Conservation (phyloP, 2,888 invertebrate species). For the Pheosia tremula region DNA sequence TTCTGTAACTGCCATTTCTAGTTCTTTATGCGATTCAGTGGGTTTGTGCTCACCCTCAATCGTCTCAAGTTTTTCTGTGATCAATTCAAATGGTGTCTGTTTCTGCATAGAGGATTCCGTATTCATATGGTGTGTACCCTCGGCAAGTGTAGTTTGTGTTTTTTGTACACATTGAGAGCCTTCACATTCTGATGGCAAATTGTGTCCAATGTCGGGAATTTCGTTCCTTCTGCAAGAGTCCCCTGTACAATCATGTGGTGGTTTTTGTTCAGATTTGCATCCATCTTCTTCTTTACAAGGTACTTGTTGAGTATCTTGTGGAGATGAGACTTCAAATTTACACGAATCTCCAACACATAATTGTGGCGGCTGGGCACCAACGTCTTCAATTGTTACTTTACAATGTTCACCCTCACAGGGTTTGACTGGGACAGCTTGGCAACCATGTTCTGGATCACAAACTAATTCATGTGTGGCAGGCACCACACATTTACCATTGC, state of each 20-base stretch:
- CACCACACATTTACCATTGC: constrained; percentile 41
- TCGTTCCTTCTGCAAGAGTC: constrained; percentile 61
- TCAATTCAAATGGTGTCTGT: constrained; percentile 12
- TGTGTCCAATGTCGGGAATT: constrained; percentile 32
- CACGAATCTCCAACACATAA: constrained; percentile 31
- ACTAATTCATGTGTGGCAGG: constrained; percentile 12
- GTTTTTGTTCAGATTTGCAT: constrained; percentile 34
- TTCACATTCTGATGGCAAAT: constrained; percentile 46
- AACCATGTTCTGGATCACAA: constrained; percentile 17
- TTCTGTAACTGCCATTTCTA: constrained; percentile 1
- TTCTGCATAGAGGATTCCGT: constrained; percentile 16
- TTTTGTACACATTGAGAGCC: constrained; percentile 44
- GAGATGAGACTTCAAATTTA: constrained; percentile 19
- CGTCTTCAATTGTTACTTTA: constrained; percentile 20
- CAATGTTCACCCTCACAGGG: constrained; percentile 50
- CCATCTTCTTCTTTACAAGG: constrained; percentile 42
- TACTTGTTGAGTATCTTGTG: constrained; percentile 21
- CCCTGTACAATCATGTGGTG: constrained; percentile 50
- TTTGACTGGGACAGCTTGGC: constrained; percentile 29
- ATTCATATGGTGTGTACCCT: constrained; percentile 9
- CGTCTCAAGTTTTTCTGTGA: constrained; percentile 16
- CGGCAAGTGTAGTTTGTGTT: constrained; percentile 5
- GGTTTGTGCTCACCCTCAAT: constrained; percentile 4
- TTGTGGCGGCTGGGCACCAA: constrained; percentile 7
- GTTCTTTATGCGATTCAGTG: constrained; percentile 5